Percentiles rank a stretch among this genome's conserved stretches.
phyloP scores from a whole-genome alignment of 2,888 invertebrate genomes.

The Polyommatus iphigenia region DNA sequence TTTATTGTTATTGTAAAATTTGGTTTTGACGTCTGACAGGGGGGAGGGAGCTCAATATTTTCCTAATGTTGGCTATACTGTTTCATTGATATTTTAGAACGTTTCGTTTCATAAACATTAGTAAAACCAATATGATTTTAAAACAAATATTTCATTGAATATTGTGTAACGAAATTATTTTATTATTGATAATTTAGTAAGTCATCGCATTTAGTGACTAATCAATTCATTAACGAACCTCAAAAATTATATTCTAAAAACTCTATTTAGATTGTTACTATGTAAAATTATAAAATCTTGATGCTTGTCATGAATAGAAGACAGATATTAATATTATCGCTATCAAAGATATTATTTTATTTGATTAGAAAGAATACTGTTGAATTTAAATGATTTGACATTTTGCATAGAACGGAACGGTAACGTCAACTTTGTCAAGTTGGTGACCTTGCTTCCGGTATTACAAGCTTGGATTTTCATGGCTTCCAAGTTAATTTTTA shows the following conservation, averaged over 20 bases:
- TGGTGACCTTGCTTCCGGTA: constrained; percentile 61
- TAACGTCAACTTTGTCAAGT: constrained; percentile 48
- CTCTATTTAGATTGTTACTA: too few species aligned
- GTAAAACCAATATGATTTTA: neutral
- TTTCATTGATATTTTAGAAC: constrained; percentile 30
- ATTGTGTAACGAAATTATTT: too few species aligned
- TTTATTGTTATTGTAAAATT: constrained; percentile 74
- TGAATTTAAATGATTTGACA: neutral
- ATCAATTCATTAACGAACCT: too few species aligned
- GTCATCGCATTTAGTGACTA: too few species aligned
- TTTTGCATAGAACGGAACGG: constrained; percentile 46
- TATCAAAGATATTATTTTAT: too few species aligned
- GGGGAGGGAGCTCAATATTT: constrained; percentile 35
- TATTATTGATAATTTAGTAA: too few species aligned
- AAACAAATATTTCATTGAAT: neutral
- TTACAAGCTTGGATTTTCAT: constrained; percentile 52
- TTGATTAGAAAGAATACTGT: too few species aligned
- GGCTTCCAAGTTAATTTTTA: constrained; percentile 46
- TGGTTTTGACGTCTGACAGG: constrained; percentile 58
- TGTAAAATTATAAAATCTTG: too few species aligned
- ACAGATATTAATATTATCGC: too few species aligned
- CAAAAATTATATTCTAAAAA: too few species aligned
- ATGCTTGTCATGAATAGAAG: too few species aligned
- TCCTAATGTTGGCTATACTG: constrained; percentile 44
- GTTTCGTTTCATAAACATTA: constrained; percentile 38